Percentiles rank a stretch among this genome's conserved stretches.
Evolutionary conservation across 1,140 invertebrate species (phyloP).

Genomic region (Bombus picipes): DNA sequence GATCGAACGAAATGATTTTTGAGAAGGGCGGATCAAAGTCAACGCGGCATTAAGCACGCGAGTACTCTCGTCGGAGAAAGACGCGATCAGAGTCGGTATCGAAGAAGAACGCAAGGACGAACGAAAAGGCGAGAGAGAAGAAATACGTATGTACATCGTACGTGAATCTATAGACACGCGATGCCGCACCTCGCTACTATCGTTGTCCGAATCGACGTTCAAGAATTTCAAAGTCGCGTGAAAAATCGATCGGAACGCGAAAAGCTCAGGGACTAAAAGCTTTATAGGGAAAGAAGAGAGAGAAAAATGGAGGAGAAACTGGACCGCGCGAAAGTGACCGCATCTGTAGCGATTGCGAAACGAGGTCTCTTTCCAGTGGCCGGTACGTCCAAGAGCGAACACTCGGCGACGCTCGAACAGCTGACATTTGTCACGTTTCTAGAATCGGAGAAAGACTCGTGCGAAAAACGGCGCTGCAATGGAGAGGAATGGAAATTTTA

Average conservation of each 20-base stretch:
- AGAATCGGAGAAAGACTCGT: background rate
- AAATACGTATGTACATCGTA: background rate
- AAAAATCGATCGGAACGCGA: too few relatives aligned
- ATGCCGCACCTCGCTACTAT: too few relatives aligned
- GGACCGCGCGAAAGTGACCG: conserved; percentile 37
- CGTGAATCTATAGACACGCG: too few relatives aligned
- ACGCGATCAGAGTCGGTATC: too few relatives aligned
- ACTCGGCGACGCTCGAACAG: background rate
- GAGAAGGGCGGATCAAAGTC: too few relatives aligned
- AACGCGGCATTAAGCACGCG: too few relatives aligned
- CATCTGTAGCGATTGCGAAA: conserved; percentile 14
- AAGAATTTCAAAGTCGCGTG: background rate
- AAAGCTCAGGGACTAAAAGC: too few relatives aligned
- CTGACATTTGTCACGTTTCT: background rate
- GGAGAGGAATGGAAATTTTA: too few relatives aligned
- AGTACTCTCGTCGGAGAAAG: too few relatives aligned
- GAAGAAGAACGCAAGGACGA: background rate
- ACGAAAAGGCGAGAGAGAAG: background rate
- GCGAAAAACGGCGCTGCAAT: background rate
- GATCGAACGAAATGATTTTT: too few relatives aligned
- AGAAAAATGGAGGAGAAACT: background rate
- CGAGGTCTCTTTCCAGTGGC: background rate
- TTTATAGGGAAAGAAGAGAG: too few relatives aligned
- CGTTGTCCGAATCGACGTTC: background rate
- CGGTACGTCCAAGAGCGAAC: background rate